A percentile compares a stretch with the other conserved stretches of the same genome.
These are phyloP conservation scores for Loxodonta africana DNA, from an alignment of 2,113 vertebrate genomes.

Conservation along the genomic window DNA sequence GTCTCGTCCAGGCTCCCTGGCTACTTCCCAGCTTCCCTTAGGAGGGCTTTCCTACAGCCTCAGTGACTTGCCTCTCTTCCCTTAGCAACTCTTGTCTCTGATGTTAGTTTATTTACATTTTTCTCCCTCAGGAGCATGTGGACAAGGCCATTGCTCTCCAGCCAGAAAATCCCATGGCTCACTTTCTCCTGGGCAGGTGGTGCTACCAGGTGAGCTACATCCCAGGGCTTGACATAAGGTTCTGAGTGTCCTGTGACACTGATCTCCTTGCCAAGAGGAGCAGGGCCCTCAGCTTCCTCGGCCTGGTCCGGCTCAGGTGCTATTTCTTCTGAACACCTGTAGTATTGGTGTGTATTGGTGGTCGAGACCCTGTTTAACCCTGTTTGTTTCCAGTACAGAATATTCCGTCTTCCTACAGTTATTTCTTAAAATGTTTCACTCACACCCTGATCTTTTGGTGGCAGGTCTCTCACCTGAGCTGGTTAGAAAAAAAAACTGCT, in stretches of 20 bases:
- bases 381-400: not conserved
- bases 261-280: not conserved
- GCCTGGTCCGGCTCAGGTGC: not conserved
- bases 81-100: not conserved
- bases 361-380: not conserved
- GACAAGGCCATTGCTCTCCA: conserved; percentile 90
- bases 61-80: not conserved
- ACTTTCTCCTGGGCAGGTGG: conserved; percentile 91
- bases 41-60: not conserved
- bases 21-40: not conserved
- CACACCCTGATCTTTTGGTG: conserved; percentile 50
- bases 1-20: not conserved
- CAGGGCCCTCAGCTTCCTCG: not conserved
- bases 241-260: not conserved
- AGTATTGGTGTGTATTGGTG: not conserved
- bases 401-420: not conserved
- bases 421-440: not conserved
- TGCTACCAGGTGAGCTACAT: conserved; percentile 89
- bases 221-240: not conserved
- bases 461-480: conserved; percentile 93
- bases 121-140: conserved; percentile 87
- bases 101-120: conserved; percentile 35
- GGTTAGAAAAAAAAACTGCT: conserved; percentile 94
- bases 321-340: not conserved
- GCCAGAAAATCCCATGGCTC: conserved; percentile 87